A percentile compares a stretch with the other conserved stretches of the same genome.
Conservation (phyloP, 1,140 invertebrate species). For the Ips typographus region DNA sequence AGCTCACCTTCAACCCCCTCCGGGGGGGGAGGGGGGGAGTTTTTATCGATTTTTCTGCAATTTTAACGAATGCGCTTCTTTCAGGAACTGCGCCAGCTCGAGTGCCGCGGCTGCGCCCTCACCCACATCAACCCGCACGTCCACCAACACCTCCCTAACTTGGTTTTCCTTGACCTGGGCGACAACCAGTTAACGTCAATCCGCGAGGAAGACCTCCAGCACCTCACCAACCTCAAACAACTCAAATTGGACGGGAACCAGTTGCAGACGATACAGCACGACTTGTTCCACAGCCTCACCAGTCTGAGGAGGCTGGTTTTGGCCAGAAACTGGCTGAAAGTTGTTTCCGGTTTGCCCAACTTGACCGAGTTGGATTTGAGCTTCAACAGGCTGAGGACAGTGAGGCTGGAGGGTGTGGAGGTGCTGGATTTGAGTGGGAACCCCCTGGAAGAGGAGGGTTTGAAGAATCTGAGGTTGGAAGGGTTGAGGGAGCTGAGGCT, state of each 20-base stretch:
- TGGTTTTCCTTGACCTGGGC: slow-evolving; percentile 71
- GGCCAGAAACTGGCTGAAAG: slow-evolving; percentile 67
- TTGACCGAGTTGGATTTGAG: slow-evolving; percentile 68
- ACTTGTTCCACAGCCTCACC: slow-evolving; percentile 64
- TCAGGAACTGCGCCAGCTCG: slow-evolving; percentile 66
- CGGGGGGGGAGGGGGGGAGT: too few relatives aligned
- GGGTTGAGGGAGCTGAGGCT: slow-evolving; percentile 61
- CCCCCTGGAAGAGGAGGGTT: slow-evolving; percentile 50
- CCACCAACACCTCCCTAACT: slow-evolving; percentile 66
- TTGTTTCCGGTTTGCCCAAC: slow-evolving; percentile 66
- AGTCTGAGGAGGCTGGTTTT: slow-evolving; percentile 61
- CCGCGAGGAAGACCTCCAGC: slow-evolving; percentile 67
- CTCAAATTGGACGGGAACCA: slow-evolving; percentile 75
- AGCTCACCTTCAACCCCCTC: too few relatives aligned
- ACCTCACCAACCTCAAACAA: slow-evolving; percentile 65
- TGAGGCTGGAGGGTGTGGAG: slow-evolving; percentile 59
- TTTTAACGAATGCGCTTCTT: slow-evolving; percentile 38
- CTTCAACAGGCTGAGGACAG: slow-evolving; percentile 68
- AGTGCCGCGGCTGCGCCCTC: slow-evolving; percentile 69
- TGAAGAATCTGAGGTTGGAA: slow-evolving; percentile 57
- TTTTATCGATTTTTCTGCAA: background rate
- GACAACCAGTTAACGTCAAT: slow-evolving; percentile 74
- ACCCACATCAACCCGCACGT: slow-evolving; percentile 71
- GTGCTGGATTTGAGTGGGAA: slow-evolving; percentile 70
- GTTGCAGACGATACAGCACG: slow-evolving; percentile 66